Evolutionary conservation across 2,797 vertebrate genomes (phyloP).

Genomic region (Pyrocephalus nanus): DNA sequence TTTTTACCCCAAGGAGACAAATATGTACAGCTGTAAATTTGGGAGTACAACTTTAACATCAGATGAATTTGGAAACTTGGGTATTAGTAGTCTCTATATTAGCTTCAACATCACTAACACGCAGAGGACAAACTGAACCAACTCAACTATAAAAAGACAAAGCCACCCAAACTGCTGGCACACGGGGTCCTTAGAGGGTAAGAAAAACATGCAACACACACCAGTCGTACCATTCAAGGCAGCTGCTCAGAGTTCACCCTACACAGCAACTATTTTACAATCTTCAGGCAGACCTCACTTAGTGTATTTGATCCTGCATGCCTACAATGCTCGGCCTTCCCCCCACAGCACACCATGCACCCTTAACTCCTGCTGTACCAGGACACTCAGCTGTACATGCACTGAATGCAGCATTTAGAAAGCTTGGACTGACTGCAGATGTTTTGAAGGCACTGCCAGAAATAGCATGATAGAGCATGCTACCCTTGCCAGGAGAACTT

Average conservation of each 20-base stretch:
- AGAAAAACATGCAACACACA: neutral
- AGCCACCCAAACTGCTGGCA: neutral
- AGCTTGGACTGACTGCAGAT: conserved; percentile 1
- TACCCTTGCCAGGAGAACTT: neutral
- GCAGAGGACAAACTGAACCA: neutral
- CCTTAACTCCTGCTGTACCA: neutral
- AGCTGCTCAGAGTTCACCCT: neutral
- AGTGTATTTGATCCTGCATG: neutral
- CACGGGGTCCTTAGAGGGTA: neutral
- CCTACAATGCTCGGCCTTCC: neutral
- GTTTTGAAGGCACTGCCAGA: conserved; percentile 34
- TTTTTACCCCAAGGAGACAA: neutral
- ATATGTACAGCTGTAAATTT: neutral
- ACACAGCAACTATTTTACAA: neutral
- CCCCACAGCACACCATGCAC: neutral
- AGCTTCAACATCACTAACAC: neutral
- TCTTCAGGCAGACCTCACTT: neutral
- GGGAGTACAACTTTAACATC: neutral
- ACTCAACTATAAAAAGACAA: neutral
- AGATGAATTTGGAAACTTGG: neutral
- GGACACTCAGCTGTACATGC: neutral
- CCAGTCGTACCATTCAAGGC: neutral
- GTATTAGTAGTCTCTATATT: neutral
- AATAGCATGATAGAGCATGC: neutral
- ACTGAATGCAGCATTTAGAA: conserved; percentile 24